Percentiles rank a stretch among this genome's conserved stretches.
These are phyloP conservation scores for Hydropsyche tenuis DNA, from an alignment of 1,140 invertebrate genomes.

Conservation along the genomic window DNA sequence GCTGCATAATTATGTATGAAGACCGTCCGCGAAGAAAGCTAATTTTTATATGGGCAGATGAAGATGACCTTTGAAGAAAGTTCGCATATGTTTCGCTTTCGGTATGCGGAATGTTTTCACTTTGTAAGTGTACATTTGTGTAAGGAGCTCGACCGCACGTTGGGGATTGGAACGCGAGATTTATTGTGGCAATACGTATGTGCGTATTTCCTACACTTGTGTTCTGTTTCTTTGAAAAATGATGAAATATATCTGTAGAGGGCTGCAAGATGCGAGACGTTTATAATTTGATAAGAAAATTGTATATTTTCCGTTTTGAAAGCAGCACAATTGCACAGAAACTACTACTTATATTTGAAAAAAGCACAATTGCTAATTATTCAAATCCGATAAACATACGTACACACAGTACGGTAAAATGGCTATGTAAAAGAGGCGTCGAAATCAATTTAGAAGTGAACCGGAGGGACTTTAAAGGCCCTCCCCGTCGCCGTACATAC, in stretches of 20 bases:
- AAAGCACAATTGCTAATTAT: no score
- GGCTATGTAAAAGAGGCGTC: not conserved
- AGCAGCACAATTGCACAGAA: no score
- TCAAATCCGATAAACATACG: no score
- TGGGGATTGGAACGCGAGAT: conserved; percentile 40
- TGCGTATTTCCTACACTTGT: not conserved
- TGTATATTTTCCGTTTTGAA: no score
- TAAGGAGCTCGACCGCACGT: conserved; percentile 33
- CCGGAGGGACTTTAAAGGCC: conserved; percentile 11
- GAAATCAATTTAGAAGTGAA: not conserved
- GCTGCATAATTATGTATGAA: not conserved
- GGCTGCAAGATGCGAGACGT: no score
- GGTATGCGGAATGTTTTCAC: conserved; percentile 8
- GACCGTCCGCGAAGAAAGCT: no score
- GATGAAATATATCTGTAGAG: conserved; percentile 39
- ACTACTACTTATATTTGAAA: no score
- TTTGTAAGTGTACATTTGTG: conserved; percentile 25
- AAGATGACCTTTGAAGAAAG: no score
- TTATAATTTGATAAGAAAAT: no score
- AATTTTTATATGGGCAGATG: no score
- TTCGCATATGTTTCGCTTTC: no score
- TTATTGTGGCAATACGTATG: conserved; percentile 36
- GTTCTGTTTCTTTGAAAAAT: conserved; percentile 25
- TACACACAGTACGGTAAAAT: no score
- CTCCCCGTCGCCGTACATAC: not conserved